A percentile compares a stretch with the other conserved stretches of the same genome.
Evolutionary conservation across 2,797 vertebrate species (phyloP).

Genomic region (Aldrovandia affinis): DNA sequence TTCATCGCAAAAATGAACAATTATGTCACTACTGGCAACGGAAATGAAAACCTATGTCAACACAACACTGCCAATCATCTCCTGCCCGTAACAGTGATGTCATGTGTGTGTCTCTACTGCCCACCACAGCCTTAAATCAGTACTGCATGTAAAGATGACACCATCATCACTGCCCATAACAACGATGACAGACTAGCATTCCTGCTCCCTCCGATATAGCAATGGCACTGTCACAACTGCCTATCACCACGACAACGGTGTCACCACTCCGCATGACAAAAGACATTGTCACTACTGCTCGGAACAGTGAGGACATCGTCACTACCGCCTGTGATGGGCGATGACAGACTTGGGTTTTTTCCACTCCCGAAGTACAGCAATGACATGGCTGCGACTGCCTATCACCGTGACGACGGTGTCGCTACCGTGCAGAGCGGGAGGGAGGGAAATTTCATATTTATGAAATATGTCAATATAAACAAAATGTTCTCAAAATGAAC

Average conservation of each 20-base stretch:
- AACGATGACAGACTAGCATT: neutral
- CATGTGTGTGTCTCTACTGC: no score
- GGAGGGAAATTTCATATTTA: neutral
- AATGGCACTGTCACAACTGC: no score
- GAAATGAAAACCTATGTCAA: no score
- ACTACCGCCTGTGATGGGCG: neutral
- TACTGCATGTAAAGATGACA: no score
- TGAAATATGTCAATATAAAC: no score
- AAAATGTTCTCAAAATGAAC: no score
- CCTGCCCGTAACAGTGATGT: no score
- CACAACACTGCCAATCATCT: no score
- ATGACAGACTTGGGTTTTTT: neutral
- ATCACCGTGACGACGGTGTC: neutral
- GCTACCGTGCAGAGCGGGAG: neutral
- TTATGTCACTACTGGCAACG: neutral
- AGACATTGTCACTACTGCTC: neutral
- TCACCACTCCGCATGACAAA: neutral
- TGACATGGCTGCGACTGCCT: neutral
- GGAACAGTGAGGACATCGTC: neutral
- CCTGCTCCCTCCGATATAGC: no score
- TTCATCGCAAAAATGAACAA: neutral
- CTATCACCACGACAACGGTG: no score
- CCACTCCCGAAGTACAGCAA: neutral
- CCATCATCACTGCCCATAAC: neutral
- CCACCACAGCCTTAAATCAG: no score